Percentiles rank a stretch among this genome's conserved stretches.
These are phyloP conservation scores for Eueides isabella DNA, from an alignment of 1,140 invertebrate genomes.

Conservation along the genomic window DNA sequence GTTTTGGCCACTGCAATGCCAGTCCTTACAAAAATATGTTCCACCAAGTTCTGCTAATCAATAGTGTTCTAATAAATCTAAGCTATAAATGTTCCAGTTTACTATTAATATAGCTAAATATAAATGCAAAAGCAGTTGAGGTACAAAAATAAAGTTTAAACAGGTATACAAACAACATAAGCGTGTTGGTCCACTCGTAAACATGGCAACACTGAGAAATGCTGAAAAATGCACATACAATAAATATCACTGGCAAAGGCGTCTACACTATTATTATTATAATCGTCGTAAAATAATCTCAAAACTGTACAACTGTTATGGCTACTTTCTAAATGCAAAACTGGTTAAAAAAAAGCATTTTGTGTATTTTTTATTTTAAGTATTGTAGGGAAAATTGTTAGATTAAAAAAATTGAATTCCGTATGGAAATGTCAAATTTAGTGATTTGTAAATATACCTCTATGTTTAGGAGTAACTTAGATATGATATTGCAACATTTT, in stretches of 20 bases:
- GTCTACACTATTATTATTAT: slow-evolving; percentile 15
- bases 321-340: slow-evolving; percentile 2
- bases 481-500: no score
- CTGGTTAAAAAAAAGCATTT: background rate
- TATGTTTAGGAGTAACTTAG: no score
- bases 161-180: slow-evolving; percentile 45
- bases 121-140: slow-evolving; percentile 36
- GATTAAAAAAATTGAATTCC: no score
- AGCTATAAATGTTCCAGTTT: slow-evolving; percentile 29
- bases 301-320: slow-evolving; percentile 15
- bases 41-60: slow-evolving; percentile 27
- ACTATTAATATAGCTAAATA: slow-evolving; percentile 23
- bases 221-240: slow-evolving; percentile 14
- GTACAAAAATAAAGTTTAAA: slow-evolving; percentile 50
- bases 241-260: slow-evolving; percentile 17
- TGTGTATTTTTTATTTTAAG: background rate
- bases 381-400: slow-evolving; percentile 15
- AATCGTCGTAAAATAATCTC: slow-evolving; percentile 1
- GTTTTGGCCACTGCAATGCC: slow-evolving; percentile 47
- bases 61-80: slow-evolving; percentile 30
- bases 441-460: no score
- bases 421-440: no score
- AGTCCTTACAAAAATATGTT: slow-evolving; percentile 50
- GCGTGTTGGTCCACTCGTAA: slow-evolving; percentile 36
- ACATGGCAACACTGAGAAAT: slow-evolving; percentile 39